phyloP scores from a whole-genome alignment of 2,113 vertebrate species.

The Crotalus tigris region DNA sequence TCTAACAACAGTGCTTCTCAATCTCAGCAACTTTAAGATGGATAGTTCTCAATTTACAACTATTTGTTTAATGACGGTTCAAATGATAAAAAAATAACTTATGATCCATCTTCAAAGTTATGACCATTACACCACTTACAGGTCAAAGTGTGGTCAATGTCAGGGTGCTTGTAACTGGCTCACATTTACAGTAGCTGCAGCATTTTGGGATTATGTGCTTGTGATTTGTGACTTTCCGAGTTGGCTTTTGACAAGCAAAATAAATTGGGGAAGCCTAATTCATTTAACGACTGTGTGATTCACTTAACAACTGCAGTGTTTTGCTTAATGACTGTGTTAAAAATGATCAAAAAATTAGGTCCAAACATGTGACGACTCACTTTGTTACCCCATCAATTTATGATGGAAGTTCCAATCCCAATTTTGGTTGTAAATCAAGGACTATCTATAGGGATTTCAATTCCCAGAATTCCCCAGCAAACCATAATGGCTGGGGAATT shows the following conservation, averaged over 20 bases:
- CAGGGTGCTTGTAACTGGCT: background rate
- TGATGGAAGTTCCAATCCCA: too few species aligned
- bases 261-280: background rate
- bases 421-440: background rate
- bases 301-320: background rate
- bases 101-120: background rate
- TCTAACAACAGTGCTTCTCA: background rate
- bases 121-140: background rate
- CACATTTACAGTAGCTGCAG: background rate
- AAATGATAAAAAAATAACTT: background rate
- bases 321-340: background rate
- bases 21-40: background rate
- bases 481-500: too few species aligned
- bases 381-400: background rate
- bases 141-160: background rate
- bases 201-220: background rate
- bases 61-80: background rate
- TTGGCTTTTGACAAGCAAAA: background rate
- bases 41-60: background rate
- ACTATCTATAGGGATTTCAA: background rate
- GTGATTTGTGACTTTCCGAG: background rate
- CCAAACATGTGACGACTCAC: background rate
- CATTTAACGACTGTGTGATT: background rate
- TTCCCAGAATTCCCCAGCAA: background rate
- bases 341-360: background rate